Base-by-base conservation (phyloP, 2,113 vertebrate species). In the Acanthochromis polyacanthus region DNA sequence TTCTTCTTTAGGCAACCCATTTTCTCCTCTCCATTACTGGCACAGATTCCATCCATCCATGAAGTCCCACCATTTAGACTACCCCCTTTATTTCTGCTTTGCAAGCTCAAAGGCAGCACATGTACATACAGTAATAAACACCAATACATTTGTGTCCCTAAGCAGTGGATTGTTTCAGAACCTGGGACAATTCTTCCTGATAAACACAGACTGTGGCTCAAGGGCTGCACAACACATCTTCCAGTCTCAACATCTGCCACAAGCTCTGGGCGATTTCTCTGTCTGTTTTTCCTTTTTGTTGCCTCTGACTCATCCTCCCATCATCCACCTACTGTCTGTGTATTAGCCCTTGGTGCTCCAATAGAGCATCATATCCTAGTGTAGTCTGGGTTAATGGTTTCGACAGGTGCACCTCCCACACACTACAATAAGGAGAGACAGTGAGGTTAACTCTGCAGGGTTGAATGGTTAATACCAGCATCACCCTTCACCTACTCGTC, bases 261-360 rank as follows among this genome's bases (percentile, higher is more conserved):
- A 0, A 74, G 64, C 89, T 86, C 58, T 46, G 64, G 57, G 61
- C 25, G 9, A 61, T 73, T 52, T 64, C 32, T 43, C 23, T 30
- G 17, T 71, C 46, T 71, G 64, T 82, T 32, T 10, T n/a, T 23
- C 28, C 4, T 38, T 15, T 19, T 51, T 32, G 68, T 58, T n/a
- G 30, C 73, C 45, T 80, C 79, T 91, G 88, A 92, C 83, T 91
- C 91, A 92, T 85, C 65, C 61, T 75, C 40, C 67, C 75, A 71
- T 71, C 77, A 65, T 74, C 82, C 62, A 71, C 60, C 71, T 25
- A 52, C 79, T 60, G 79, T 58, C 62, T 65, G 38, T 16, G 9
- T 23, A 17, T 61, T 72, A 58, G 75, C 77, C 71, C 48, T 63
- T 11, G 4, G 50, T 63, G 57, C 78, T 75, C 62, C 22, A 32